Percentiles rank a stretch among this genome's conserved stretches.
Evolutionary conservation across 2,113 vertebrate genomes (phyloP).

Genomic region (Serilophus lunatus): DNA sequence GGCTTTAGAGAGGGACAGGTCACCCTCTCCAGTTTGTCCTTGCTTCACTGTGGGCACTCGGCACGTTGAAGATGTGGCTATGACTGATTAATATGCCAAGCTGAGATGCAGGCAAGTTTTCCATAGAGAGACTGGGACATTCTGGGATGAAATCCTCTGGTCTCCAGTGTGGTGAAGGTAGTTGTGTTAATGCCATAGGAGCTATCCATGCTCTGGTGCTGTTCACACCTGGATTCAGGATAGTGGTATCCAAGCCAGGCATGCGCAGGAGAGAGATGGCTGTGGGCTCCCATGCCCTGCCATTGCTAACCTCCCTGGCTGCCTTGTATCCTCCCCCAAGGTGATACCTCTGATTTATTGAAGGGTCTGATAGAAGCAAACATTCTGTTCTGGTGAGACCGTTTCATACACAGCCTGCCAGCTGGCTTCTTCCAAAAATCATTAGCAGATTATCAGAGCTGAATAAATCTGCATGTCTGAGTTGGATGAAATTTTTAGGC

Average conservation of each 20-base stretch:
- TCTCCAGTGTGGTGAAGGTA: not conserved
- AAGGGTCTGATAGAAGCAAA: not conserved
- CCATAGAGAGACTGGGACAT: accelerated
- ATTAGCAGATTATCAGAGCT: not conserved
- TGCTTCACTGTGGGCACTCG: accelerated
- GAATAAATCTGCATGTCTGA: not conserved
- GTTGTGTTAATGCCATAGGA: not conserved
- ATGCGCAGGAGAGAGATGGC: not conserved
- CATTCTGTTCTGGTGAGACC: not conserved
- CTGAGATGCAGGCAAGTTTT: not conserved
- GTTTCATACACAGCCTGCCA: accelerated
- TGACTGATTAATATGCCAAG: not conserved
- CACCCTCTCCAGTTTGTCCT: not conserved
- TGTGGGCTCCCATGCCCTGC: not conserved
- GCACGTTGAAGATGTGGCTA: not conserved
- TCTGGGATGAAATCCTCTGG: not conserved
- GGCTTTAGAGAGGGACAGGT: not conserved
- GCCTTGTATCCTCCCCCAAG: not conserved
- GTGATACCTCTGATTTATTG: not conserved
- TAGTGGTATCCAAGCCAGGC: not conserved
- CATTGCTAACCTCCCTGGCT: not conserved
- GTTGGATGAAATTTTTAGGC: not conserved
- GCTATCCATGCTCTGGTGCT: not conserved
- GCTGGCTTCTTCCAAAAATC: not conserved
- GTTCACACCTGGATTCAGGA: not conserved